Base-by-base conservation (phyloP, 2,888 invertebrate genomes). In the Syritta pipiens region DNA sequence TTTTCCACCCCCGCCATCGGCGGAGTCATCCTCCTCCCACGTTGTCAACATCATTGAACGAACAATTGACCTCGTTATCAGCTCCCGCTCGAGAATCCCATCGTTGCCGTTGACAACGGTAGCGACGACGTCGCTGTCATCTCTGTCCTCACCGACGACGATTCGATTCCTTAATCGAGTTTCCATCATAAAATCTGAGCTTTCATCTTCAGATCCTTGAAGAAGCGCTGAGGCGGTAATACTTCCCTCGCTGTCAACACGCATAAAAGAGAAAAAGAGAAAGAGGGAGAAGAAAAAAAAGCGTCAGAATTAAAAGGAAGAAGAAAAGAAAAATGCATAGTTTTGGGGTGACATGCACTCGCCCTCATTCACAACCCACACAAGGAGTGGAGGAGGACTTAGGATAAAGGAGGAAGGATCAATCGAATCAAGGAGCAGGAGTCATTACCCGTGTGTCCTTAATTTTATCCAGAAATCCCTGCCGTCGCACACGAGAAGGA, bases 141-240 rank as follows among this genome's bases (percentile, higher is more conserved):
- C 59, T 49, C 65, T 55, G 57, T 51, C 53, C 37, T 72, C 53
- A 48, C 53, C 51, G 46, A 57, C 48, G 51, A 7, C 53, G 14
- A 67, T 57, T 44, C 69, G 49, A 79, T 82, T 84, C 65, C 82
- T 84, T 83, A 86, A 84, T 83, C 83, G 84, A 82, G 83, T 85
- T 85, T 86, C 84, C 81, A 86, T 74, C 84, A 85, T 83, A 83
- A 84, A 86, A 83, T 84, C 83, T 68, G 79, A 81, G 82, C 84
- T 83, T 83, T 85, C 84, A 82, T 83, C 83, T 81, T 84, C 83
- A 81, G 82, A 51, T 76, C 83, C 84, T 82, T 84, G 83, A 74
- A 84, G 75, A 71, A 86, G 83, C 59, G 83, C 83, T 74, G 83
- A 77, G 51, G 82, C 81, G 59, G 83, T 83, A 71, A 84, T 83